These are phyloP conservation scores for Thaumatotibia leucotreta DNA, from an alignment of 1,140 invertebrate species.

Conservation along the genomic window DNA sequence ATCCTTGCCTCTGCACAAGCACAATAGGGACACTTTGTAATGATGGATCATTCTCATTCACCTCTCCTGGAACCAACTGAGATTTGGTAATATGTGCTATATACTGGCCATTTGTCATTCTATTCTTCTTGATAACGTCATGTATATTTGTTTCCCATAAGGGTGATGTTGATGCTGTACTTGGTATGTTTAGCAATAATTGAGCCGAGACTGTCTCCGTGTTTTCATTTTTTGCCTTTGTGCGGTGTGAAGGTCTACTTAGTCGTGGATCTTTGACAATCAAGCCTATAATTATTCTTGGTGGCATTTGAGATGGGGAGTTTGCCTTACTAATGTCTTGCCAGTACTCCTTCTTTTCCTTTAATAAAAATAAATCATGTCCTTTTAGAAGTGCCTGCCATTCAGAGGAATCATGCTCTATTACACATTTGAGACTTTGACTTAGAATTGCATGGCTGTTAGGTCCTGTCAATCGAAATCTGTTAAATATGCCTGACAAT, in stretches of 20 bases:
- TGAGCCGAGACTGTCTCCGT: slow-evolving; percentile 19
- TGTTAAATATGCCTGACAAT: slow-evolving; percentile 78
- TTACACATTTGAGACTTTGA: slow-evolving; percentile 74
- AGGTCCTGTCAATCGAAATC: slow-evolving; percentile 89
- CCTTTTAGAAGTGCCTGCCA: slow-evolving; percentile 38
- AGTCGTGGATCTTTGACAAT: slow-evolving; percentile 90
- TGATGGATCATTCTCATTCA: slow-evolving; percentile 73
- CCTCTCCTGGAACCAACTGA: slow-evolving; percentile 83
- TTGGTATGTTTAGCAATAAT: slow-evolving; percentile 30
- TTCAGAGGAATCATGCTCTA: slow-evolving; percentile 37
- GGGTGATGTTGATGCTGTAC: slow-evolving; percentile 54
- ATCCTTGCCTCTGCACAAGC: slow-evolving; percentile 87
- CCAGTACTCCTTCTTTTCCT: slow-evolving; percentile 79
- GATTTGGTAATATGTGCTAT: slow-evolving; percentile 81
- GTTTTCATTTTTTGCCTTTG: slow-evolving; percentile 72
- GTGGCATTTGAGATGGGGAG: slow-evolving; percentile 81
- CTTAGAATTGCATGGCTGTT: slow-evolving; percentile 82
- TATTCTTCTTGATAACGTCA: slow-evolving; percentile 77
- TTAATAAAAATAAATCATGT: slow-evolving; percentile 30
- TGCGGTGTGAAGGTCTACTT: slow-evolving; percentile 83
- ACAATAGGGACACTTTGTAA: slow-evolving; percentile 85
- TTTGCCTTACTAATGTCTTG: slow-evolving; percentile 72
- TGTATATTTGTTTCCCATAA: slow-evolving; percentile 83
- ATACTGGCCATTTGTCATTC: slow-evolving; percentile 80
- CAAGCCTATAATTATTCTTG: slow-evolving; percentile 84